Evolutionary conservation across 2,113 vertebrate species (phyloP).

Genomic region (Paedocypris sp.): DNA sequence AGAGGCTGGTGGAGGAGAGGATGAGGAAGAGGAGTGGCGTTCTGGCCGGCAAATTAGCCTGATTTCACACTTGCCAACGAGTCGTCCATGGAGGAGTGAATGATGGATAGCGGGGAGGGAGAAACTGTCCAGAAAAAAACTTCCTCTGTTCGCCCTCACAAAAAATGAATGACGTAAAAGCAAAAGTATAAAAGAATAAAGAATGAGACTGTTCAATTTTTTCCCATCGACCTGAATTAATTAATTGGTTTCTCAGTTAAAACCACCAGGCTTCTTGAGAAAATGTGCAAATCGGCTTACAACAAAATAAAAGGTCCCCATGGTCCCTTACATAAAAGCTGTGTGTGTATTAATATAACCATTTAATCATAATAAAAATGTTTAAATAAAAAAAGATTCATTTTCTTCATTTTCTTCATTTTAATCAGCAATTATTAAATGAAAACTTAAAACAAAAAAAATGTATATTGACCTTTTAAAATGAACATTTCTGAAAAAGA

Average conservation of each 20-base stretch:
- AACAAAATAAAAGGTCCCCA: no score
- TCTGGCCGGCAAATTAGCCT: constrained; percentile 59
- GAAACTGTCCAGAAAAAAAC: constrained; percentile 41
- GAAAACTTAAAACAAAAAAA: no score
- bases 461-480: no score
- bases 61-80: constrained; percentile 64
- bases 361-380: no score
- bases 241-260: constrained; percentile 8
- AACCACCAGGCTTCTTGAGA: neutral
- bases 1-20: constrained; percentile 41
- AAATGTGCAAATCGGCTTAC: constrained; percentile 3
- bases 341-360: no score
- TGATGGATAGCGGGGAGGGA: constrained; percentile 57
- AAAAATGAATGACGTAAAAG: constrained; percentile 43
- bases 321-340: no score
- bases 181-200: constrained; percentile 31
- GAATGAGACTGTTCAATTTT: constrained; percentile 15
- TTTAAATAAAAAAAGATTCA: no score
- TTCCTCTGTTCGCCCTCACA: constrained; percentile 41
- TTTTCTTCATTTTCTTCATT: no score
- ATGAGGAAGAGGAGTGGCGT: constrained; percentile 41
- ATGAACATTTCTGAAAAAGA: neutral
- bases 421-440: no score
- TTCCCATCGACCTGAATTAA: neutral
- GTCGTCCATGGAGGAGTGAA: constrained; percentile 51